Base-by-base conservation (phyloP, 2,113 vertebrate species). In the Benthochromis sp. region DNA sequence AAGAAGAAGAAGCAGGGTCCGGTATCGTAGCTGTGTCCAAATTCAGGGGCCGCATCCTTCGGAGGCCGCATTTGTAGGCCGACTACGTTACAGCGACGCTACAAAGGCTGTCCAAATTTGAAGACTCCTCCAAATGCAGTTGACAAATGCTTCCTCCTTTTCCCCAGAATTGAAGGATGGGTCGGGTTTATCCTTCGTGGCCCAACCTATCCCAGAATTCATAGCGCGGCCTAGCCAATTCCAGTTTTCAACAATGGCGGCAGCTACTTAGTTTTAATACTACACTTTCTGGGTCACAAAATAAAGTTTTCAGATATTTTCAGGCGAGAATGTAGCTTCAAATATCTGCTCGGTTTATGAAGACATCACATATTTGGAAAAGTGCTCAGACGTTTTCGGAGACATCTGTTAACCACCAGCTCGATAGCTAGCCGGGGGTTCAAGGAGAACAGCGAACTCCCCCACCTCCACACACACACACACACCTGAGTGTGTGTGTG, bases 1-100 rank as follows among this genome's bases (percentile, higher is more conserved):
- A 57, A 57, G 54, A 27, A 27, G 54, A 57, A 57, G 24, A 8
- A 57, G 21, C 54, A 0, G 21, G 1, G 54, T 57, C 54, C 4
- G 24, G 7, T 57, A 27, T 57, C 1, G 2, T 8, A 57, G 24
- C 54, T 8, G 54, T 57, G 24, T 57, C 11, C 21, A 55, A 27
- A 55, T 27, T 55, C 54, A 57, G 54, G 54, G 0, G 12, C 54
- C 4, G 12, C 54, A 57, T 57, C 54, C 24, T 57, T 27, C 12
- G 2, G 54, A 27, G 21, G 54, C 21, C 2, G 2, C 54, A 27
- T 55, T 27, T 55, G 21, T 55, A 55, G 12, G 21, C 7, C 12
- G 7, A 55, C 1, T 55, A 27, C 1, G 2, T 54, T 13, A 54
- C n/a, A 55, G n/a, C 53, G 4, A 55, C 0, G 6, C 53, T 4